Percentiles rank a stretch among this genome's conserved stretches.
Evolutionary conservation across 1,140 invertebrate species (phyloP).

Genomic region (Platyscapa corneri): DNA sequence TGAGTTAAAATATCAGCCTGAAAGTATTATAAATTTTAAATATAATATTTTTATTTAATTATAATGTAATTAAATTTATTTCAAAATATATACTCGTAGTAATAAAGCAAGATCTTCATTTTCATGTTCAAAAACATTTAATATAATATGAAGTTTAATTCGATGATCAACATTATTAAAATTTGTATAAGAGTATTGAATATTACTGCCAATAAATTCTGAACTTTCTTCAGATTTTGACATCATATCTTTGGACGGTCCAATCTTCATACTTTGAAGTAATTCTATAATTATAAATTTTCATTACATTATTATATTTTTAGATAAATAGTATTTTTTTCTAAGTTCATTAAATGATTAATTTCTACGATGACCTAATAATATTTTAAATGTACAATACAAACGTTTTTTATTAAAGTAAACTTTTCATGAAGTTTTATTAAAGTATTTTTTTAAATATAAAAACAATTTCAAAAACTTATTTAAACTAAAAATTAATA

Average conservation of each 20-base stretch:
- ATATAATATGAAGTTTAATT: slow-evolving; percentile 76
- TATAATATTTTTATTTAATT: background rate
- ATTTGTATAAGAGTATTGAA: slow-evolving; percentile 77
- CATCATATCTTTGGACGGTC: slow-evolving; percentile 56
- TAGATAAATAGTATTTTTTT: slow-evolving; percentile 14
- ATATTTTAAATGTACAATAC: too few species aligned
- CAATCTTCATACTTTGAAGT: slow-evolving; percentile 70
- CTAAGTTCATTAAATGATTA: too few species aligned
- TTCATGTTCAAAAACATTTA: slow-evolving; percentile 75
- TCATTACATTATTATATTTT: slow-evolving; percentile 25
- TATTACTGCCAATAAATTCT: slow-evolving; percentile 56
- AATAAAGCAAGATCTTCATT: slow-evolving; percentile 76
- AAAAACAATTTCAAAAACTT: too few species aligned
- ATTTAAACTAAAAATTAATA: too few species aligned
- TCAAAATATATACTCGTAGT: slow-evolving; percentile 66
- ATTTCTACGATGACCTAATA: too few species aligned
- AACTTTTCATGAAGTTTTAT: too few species aligned
- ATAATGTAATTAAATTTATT: background rate
- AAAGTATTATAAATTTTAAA: slow-evolving; percentile 5
- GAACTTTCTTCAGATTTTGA: slow-evolving; percentile 59
- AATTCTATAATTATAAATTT: slow-evolving; percentile 61
- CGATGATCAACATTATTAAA: slow-evolving; percentile 77
- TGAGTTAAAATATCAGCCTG: slow-evolving; percentile 72
- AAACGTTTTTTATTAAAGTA: too few species aligned
- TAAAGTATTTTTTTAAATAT: too few species aligned